Base-by-base conservation (phyloP, 2,113 vertebrate genomes). In the Nesogale talazaci region DNA sequence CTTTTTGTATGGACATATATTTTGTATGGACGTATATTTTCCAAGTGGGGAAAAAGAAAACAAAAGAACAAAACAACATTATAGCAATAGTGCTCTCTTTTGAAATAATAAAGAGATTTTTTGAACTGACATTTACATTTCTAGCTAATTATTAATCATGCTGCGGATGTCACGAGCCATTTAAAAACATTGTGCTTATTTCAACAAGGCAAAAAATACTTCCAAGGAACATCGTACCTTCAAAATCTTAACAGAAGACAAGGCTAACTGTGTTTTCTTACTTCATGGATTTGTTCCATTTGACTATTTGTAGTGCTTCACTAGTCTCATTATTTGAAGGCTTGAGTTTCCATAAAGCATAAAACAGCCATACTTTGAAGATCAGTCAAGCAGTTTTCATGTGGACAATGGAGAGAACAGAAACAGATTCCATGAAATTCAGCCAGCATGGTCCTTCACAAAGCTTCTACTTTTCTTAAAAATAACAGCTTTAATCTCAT, bases 21-120 rank as follows among this genome's bases (percentile, higher is more conserved):
- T 67, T 67, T 31, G 12, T 15, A 67, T 3, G 12, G 65, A 67
- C 5, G 90, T 93, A 91, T 96, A 94, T 97, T 97, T 97, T 97
- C 96, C 95, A 96, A n/a, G 95, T 95, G 95, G 97, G 94, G 92
- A 96, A 97, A 95, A 76, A 93, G 93, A 69, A 92, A 97, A 81
- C 91, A 80, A 96, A 96, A 97, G 74, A 74, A 4, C n/a, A 89
- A 56, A 95, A 87, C 70, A 88, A 97, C 97, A 89, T 96, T 74
- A 93, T 97, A 95, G 94, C 95, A 93, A 90, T 94, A 87, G 23
- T 52, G 70, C 91, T 97, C 96, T 86, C 80, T 95, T 91, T 96
- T 74, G 95, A 96, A 70, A 93, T 89, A 96, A 95, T 61, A 93
- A 89, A 85, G 89, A 85, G 75, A 83, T 95, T 94, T 84, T 84